Base-by-base conservation (phyloP, 2,888 invertebrate genomes). In the Tetropium fuscum region DNA sequence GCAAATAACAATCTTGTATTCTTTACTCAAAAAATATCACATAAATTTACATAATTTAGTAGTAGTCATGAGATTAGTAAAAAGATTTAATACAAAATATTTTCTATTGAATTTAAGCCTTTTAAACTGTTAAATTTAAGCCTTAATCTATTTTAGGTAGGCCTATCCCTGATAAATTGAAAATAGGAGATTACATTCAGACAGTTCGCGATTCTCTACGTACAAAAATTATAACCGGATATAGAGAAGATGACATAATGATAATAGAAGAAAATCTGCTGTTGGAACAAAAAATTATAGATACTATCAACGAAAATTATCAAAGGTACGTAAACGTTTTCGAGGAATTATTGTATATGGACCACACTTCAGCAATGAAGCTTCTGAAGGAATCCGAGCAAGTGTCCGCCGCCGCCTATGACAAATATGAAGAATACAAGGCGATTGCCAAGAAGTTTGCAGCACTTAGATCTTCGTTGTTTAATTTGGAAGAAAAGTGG, bases 401-500 rank as follows among this genome's bases (percentile, higher is more conserved):
- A 32, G 81, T 86, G 43, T 78, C 81, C 15, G 70, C 60, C 1
- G 71, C 78, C 63, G 83, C 88, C 1, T 75, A 81, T 40, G 74
- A 76, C 32, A 83, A 84, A 77, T 79, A 78, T 56, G 74, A 74
- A 20, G 83, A 84, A 60, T 79, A 84, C 60, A 81, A 85, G 71
- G 73, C 79, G 64, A 73, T 86, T 15, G 84, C 85, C 0, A 79
- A 78, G 63, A 77, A 78, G 44, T 79, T 75, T 47, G 76, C 75
- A 3, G 74, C 78, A 2, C 61, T 84, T 18, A 80, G 83, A 48
- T 80, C 81, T 0, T 69, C 75, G 3, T 81, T 90, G 15, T 85
- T 88, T 59, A 84, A 84, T 16, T 81, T 88, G 53, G 88, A 89
- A 69, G 89, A 88, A 70, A 84, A 83, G 64, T 90, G 88, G 84